phyloP scores from a whole-genome alignment of 2,888 invertebrate genomes.

The Tolmerus cingulatus region DNA sequence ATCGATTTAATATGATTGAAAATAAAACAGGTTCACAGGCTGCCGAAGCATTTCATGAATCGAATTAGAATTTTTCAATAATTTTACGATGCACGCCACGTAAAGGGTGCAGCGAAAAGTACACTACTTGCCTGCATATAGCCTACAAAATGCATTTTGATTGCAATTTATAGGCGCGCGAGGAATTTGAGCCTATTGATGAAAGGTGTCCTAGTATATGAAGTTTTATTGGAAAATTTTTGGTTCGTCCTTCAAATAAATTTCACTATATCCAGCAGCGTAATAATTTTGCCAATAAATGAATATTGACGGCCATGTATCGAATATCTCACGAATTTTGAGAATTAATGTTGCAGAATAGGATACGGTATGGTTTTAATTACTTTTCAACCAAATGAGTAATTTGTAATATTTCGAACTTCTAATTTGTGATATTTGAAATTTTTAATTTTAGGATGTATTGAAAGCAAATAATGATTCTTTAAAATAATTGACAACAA shows the following conservation, averaged over 20 bases:
- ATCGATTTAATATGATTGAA: constrained; percentile 19
- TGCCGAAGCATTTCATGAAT: background rate
- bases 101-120: background rate
- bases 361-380: too few species aligned
- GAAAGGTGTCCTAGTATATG: background rate
- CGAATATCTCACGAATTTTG: background rate
- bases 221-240: background rate
- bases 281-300: background rate
- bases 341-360: too few species aligned
- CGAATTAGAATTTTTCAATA: background rate
- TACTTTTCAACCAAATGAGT: too few species aligned
- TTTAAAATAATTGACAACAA: too few species aligned
- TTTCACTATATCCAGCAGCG: background rate
- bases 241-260: background rate
- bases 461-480: too few species aligned
- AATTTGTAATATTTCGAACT: too few species aligned
- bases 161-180: background rate
- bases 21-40: constrained; percentile 1
- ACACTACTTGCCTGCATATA: background rate
- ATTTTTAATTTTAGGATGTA: too few species aligned
- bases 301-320: background rate
- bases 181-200: background rate
- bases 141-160: background rate
- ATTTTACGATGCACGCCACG: background rate
- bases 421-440: too few species aligned